Conservation (phyloP, 2,113 vertebrate genomes). For the Stigmatopora argus region DNA sequence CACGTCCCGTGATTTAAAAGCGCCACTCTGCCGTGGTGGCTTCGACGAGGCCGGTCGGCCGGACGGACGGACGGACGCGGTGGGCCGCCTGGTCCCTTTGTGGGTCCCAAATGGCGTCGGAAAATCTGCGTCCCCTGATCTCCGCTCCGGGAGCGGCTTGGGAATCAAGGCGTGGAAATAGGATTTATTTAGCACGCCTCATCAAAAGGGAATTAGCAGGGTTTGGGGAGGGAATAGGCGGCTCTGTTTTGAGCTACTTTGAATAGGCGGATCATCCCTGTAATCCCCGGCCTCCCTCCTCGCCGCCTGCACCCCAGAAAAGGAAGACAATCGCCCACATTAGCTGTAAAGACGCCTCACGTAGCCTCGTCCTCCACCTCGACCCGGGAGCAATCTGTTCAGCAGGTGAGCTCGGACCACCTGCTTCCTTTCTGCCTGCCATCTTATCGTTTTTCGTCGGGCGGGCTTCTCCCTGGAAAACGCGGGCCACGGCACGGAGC, state of each 20-base stretch:
- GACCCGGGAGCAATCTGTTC: conserved; percentile 44
- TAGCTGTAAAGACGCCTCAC: conserved; percentile 46
- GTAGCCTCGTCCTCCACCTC: conserved; percentile 39
- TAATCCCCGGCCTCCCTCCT: conserved; percentile 52
- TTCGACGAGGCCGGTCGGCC: conserved; percentile 57
- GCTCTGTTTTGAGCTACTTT: conserved; percentile 76
- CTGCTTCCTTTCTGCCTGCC: conserved; percentile 32
- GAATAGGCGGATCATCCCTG: conserved; percentile 72
- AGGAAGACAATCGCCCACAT: conserved; percentile 55
- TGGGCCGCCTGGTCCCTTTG: conserved; percentile 61
- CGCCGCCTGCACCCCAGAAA: conserved; percentile 45
- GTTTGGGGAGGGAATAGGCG: conserved; percentile 71
- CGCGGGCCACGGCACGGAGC: conserved; percentile 52
- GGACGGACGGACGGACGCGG: too few relatives aligned
- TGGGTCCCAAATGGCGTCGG: conserved; percentile 61
- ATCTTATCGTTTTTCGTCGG: conserved; percentile 48
- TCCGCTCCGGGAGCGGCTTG: conserved; percentile 79
- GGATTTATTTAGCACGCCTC: conserved; percentile 90
- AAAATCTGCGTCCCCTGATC: conserved; percentile 84
- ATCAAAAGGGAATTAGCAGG: conserved; percentile 81
- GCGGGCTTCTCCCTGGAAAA: conserved; percentile 44
- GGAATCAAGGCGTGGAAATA: conserved; percentile 77
- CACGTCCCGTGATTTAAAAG: conserved; percentile 55
- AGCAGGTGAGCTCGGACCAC: conserved; percentile 48
- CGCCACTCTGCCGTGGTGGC: conserved; percentile 28